Conservation (phyloP, 2,797 vertebrate genomes). For the Oophaga sylvatica region DNA sequence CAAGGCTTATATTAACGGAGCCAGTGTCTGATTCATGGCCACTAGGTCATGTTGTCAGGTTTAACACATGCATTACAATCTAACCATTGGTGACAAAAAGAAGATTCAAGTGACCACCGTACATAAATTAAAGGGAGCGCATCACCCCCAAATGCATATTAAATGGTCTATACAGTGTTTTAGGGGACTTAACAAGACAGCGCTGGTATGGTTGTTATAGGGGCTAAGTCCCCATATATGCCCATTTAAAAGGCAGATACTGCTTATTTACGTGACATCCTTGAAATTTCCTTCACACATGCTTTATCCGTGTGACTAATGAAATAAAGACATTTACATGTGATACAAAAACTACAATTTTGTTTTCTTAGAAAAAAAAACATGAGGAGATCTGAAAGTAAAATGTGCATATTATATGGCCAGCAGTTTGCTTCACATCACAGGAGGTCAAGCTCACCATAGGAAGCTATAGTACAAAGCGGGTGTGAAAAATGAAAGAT, state of each 20-base stretch:
- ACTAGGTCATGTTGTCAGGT: no score
- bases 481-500: conserved; percentile 20
- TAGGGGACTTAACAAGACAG: no score
- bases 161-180: no score
- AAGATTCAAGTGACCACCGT: background rate
- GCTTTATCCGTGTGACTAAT: background rate
- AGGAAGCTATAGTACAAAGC: background rate
- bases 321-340: background rate
- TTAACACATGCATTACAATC: no score
- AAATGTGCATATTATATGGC: background rate
- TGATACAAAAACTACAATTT: background rate
- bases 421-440: background rate
- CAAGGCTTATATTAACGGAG: no score
- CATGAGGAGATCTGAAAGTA: background rate
- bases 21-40: no score
- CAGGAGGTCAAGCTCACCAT: background rate
- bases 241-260: background rate
- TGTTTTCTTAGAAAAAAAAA: background rate
- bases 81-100: background rate
- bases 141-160: no score
- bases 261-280: background rate
- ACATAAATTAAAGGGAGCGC: no score
- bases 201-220: no score
- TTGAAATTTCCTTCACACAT: background rate
- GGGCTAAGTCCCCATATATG: no score